Conservation (phyloP, 2,113 vertebrate genomes). For the Scomber japonicus region DNA sequence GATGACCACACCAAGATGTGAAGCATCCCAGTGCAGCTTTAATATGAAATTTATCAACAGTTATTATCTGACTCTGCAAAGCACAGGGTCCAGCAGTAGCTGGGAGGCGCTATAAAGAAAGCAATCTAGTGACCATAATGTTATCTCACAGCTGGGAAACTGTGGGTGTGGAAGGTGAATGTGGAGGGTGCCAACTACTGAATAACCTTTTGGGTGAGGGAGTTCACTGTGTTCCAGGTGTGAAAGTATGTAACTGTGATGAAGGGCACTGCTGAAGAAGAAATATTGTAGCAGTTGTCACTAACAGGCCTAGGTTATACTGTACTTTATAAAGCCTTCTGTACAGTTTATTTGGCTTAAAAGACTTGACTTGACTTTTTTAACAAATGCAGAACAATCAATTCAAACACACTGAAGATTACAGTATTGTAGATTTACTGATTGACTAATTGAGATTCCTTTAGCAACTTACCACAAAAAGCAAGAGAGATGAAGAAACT, state of each 20-base stretch:
- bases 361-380: neutral
- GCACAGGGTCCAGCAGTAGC: constrained; percentile 32
- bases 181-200: neutral
- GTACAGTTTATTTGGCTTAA: neutral
- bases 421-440: neutral
- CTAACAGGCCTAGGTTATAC: no score
- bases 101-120: constrained; percentile 53
- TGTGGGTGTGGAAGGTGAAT: constrained; percentile 14
- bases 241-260: constrained; percentile 25
- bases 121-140: constrained; percentile 42
- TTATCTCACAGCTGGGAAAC: constrained; percentile 42
- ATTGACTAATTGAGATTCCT: constrained; percentile 8
- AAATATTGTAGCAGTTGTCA: neutral
- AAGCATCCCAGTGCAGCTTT: constrained; percentile 38
- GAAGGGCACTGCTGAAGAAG: neutral
- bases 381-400: neutral
- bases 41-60: constrained; percentile 54
- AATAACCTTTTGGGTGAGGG: neutral
- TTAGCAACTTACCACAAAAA: constrained; percentile 9
- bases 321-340: no score
- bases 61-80: constrained; percentile 49
- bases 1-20: constrained; percentile 45
- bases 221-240: constrained; percentile 3
- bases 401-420: neutral
- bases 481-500: constrained; percentile 35